Conservation (phyloP, 2,113 vertebrate genomes). For the Dipodomys spectabilis region DNA sequence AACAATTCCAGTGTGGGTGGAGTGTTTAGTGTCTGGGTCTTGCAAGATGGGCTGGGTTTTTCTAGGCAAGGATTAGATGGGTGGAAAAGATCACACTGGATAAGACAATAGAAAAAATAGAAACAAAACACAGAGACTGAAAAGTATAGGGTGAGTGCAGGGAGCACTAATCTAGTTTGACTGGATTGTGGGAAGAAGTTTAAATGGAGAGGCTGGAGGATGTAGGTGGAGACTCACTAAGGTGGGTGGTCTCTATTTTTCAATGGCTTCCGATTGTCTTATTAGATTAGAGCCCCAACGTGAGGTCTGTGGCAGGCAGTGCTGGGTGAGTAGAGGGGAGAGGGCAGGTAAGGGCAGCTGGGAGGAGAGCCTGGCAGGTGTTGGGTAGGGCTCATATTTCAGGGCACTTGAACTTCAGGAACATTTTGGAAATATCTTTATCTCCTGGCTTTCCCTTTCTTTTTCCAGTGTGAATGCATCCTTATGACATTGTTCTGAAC, state of each 20-base stretch:
- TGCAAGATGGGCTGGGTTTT: slow-evolving; percentile 50
- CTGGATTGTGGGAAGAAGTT: background rate
- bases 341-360: background rate
- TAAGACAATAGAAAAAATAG: slow-evolving; percentile 15
- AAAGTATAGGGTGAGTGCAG: background rate
- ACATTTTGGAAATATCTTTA: background rate
- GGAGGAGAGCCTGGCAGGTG: background rate
- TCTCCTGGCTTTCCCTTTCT: no score
- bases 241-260: background rate
- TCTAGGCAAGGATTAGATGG: background rate
- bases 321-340: background rate
- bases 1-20: background rate
- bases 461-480: background rate
- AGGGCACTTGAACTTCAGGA: background rate
- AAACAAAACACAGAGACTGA: background rate
- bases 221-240: background rate
- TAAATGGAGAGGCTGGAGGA: background rate
- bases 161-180: background rate
- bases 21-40: background rate
- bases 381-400: background rate
- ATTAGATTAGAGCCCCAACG: background rate
- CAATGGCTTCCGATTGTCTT: background rate
- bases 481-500: background rate
- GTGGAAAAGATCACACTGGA: slow-evolving; percentile 37
- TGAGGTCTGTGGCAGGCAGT: no score